Base-by-base conservation (phyloP, 2,113 vertebrate species). In the Thermophis baileyi region DNA sequence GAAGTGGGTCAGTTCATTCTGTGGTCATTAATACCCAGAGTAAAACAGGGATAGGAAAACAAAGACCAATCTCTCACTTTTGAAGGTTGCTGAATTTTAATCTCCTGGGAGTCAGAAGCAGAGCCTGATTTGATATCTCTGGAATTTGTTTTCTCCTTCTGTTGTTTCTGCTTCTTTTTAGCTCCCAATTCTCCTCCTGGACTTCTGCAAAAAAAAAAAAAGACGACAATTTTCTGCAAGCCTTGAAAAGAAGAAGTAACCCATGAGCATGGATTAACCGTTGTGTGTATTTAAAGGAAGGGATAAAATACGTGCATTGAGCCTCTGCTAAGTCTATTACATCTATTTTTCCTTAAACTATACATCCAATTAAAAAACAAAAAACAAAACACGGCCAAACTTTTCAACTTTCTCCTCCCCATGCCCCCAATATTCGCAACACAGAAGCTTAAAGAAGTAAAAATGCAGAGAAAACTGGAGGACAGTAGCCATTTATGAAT, bases 151-250 rank as follows among this genome's bases (percentile, higher is more conserved):
- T 99, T 99, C 97, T 99, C 99, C 97, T 99, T 99, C 98, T 99
- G 99, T 94, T 99, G 98, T 97, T 99, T 99, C 97, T 99, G 99
- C 97, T 99, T 99, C 98, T 99, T 99, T 97, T 99, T 99, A 4
- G 99, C 99, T 95, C 99, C 99, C 95, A 99, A 94, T 95, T 99
- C 99, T 92, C 98, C 98, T 93, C 98, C 98, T 30, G 99, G 98
- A 97, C 98, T 99, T 97, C 99, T 99, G 95, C 94, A 94, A 94
- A 57, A 46, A 16, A 69, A 63, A 27, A 96, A 94, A 93, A 89
- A 97, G 95, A 96, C 91, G 96, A 1, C 18, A 22, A 44, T 81
- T 81, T 35, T 7, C 18, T 44, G 16, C 20, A 40, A 44, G 74
- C 74, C 35, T 40, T 22, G 69, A 85, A 92, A n/a, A 93, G 91